A percentile compares a stretch with the other conserved stretches of the same genome.
phyloP scores from a whole-genome alignment of 2,113 vertebrate species.

The Burhinus oedicnemus region DNA sequence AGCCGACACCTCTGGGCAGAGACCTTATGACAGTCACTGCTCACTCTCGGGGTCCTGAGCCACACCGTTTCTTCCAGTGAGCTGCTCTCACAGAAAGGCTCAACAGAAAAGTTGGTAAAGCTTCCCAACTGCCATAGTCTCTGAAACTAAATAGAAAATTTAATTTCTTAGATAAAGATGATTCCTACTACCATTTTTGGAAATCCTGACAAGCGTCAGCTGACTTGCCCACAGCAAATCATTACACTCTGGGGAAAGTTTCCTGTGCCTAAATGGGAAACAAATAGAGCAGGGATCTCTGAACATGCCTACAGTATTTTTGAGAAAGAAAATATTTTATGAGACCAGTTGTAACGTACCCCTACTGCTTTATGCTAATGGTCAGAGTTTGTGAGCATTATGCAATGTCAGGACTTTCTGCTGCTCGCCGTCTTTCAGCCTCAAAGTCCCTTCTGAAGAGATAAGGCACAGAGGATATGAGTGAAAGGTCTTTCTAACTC shows the following conservation, averaged over 20 bases:
- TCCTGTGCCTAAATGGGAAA: neutral
- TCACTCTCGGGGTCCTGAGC: neutral
- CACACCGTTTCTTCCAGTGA: neutral
- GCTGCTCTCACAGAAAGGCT: neutral
- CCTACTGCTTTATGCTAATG: neutral
- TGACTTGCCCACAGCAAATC: neutral
- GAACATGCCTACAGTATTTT: neutral
- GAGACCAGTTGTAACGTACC: neutral
- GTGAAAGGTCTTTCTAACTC: slow-evolving; percentile 26
- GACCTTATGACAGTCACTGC: neutral
- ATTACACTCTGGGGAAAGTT: neutral
- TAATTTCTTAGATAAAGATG: neutral
- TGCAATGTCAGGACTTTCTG: neutral
- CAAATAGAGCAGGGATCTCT: neutral
- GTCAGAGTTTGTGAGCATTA: neutral
- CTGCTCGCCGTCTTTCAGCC: neutral
- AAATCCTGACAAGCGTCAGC: neutral
- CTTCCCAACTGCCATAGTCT: neutral
- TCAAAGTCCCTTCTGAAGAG: slow-evolving; percentile 25
- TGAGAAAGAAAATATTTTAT: neutral
- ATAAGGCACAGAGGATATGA: slow-evolving; percentile 3
- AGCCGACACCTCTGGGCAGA: neutral
- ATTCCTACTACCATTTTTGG: neutral
- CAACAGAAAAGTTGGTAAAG: neutral
- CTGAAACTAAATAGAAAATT: neutral